These are phyloP conservation scores for Tangara arthus DNA, from an alignment of 2,797 vertebrate species.

Conservation along the genomic window DNA sequence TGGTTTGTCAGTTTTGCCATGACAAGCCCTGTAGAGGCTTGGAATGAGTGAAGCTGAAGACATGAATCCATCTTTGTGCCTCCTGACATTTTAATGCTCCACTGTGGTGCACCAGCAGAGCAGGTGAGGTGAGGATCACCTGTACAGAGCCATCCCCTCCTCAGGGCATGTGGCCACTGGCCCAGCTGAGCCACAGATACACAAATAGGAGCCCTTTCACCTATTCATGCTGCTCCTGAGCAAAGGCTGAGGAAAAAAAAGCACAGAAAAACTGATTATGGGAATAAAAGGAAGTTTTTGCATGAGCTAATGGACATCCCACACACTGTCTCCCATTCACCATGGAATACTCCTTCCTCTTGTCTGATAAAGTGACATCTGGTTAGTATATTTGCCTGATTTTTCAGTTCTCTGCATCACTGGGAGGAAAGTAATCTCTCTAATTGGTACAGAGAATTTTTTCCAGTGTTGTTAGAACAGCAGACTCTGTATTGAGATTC, in stretches of 20 bases:
- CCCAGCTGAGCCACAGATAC: background rate
- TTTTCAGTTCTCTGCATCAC: conserved; percentile 25
- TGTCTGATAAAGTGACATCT: conserved; percentile 29
- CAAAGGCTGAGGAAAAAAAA: background rate
- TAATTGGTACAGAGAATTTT: conserved; percentile 18
- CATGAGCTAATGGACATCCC: background rate
- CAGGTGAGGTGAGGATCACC: background rate
- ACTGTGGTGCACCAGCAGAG: background rate
- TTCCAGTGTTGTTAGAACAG: background rate
- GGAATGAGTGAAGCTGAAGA: background rate
- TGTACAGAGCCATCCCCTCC: background rate
- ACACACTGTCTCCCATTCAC: background rate
- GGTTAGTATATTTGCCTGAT: background rate
- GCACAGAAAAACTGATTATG: background rate
- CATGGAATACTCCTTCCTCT: background rate
- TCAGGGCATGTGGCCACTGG: background rate
- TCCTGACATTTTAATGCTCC: background rate
- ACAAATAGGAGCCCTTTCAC: background rate
- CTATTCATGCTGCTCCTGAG: background rate
- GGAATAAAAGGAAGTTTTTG: background rate
- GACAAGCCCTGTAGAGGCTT: background rate
- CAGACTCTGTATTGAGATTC: background rate
- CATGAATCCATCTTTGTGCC: fast-evolving
- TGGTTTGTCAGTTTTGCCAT: background rate
- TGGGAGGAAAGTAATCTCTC: conserved; percentile 33